phyloP scores from a whole-genome alignment of 2,797 vertebrate genomes.

The Gymnodraco acuticeps region DNA sequence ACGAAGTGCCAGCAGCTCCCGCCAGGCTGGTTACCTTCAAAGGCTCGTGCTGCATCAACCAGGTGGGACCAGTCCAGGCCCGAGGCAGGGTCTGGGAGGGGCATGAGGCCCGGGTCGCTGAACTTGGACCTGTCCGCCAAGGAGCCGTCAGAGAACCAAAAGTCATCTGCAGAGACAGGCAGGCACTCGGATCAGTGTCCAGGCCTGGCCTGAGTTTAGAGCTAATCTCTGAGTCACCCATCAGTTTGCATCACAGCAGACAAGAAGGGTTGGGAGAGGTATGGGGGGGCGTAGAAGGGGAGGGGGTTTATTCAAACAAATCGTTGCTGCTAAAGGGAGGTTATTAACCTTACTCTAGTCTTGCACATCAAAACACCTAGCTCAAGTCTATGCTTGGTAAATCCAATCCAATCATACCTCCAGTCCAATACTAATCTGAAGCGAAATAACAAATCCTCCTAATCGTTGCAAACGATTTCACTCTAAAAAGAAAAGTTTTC shows the following conservation, averaged over 20 bases:
- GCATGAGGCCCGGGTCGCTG: constrained; percentile 96
- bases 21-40: constrained; percentile 93
- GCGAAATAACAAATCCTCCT: constrained; percentile 18
- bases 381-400: constrained; percentile 4
- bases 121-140: constrained; percentile 96
- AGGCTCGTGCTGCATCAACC: constrained; percentile 95
- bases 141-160: constrained; percentile 98
- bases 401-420: constrained; percentile 11
- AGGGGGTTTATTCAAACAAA: constrained; percentile 16
- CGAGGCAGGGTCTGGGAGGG: constrained; percentile 93
- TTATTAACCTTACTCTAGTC: constrained; percentile 11
- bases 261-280: constrained; percentile 42
- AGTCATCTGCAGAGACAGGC: constrained; percentile 91
- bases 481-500: constrained; percentile 37
- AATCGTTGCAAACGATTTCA: constrained; percentile 29
- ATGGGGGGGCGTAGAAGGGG: constrained; percentile 21
- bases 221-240: constrained; percentile 43
- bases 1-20: constrained; percentile 75
- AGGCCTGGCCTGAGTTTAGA: constrained; percentile 55
- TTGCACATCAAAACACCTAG: constrained; percentile 19
- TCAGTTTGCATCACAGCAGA: constrained; percentile 54
- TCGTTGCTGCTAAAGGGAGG: constrained; percentile 6
- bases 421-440: constrained; percentile 10
- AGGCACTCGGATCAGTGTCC: constrained; percentile 74
- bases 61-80: constrained; percentile 97